Base-by-base conservation (phyloP, 2,888 invertebrate genomes). In the Ctenicera cuprea region DNA sequence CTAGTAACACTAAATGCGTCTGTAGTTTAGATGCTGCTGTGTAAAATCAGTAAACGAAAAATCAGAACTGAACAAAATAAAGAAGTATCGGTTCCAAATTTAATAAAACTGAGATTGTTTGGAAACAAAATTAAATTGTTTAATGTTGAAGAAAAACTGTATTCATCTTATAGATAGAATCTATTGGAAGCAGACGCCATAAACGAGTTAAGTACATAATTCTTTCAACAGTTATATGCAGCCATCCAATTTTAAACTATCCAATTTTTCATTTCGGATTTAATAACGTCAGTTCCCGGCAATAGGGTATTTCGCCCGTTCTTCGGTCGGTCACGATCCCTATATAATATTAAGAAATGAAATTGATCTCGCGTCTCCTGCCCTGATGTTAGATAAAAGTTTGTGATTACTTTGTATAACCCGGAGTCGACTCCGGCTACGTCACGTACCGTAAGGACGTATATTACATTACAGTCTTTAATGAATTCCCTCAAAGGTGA, bases 201-300 rank as follows among this genome's bases (percentile, higher is more conserved):
- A 81, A 82, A 83, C 81, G 83, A 82, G 81, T 82, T 79, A 81
- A 78, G 82, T 83, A 83, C 81, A 83, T 83, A 84, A 82, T 82
- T 83, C 81, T 80, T 81, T 80, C 80, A 78, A 74, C 77, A 76
- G 77, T 77, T 76, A 77, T 78, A 78, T 78, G 78, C 76, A 75
- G 77, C 83, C 83, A 83, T 85, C 86, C 86, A 87, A 87, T 87
- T 87, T 86, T 86, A 87, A 86, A 87, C 86, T 86, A 86, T 85
- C 86, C 86, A 87, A 87, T 87, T 87, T 87, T 86, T 87, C 86
- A 87, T 87, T 86, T 86, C 84, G 85, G 85, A 86, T 87, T 87
- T 87, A 87, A 87, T 87, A 87, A 87, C 86, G 86, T 86, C 86
- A 86, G 85, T 83, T 79, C 82, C 77, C 81, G 80, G 81, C 82